phyloP scores from a whole-genome alignment of 2,113 vertebrate genomes.

The Malurus melanocephalus region DNA sequence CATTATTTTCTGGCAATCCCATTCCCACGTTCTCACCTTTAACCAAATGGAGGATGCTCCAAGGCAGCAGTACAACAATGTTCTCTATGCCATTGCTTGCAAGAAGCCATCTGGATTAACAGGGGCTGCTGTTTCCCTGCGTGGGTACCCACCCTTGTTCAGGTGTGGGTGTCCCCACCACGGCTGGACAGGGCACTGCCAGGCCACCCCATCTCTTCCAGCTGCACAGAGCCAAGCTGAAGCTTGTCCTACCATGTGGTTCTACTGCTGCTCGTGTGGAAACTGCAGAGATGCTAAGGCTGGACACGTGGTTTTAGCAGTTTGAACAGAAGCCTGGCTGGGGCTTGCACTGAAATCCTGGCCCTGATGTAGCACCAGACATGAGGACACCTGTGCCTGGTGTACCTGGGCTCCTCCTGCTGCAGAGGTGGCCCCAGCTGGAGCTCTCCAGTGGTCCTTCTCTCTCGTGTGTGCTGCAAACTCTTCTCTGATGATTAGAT shows the following conservation, averaged over 20 bases:
- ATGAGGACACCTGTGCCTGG: not conserved
- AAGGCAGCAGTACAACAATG: not conserved
- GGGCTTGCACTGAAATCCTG: not conserved
- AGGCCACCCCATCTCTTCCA: not conserved
- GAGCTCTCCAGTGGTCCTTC: not conserved
- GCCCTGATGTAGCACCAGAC: not conserved
- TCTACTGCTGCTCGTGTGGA: not conserved
- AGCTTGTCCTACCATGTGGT: not conserved
- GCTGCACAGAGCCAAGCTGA: not conserved
- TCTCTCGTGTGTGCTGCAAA: slow-evolving; percentile 10
- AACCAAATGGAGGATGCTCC: not conserved
- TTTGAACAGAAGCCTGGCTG: not conserved
- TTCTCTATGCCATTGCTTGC: not conserved
- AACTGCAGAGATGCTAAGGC: not conserved
- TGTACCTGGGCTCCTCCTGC: not conserved
- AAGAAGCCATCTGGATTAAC: not conserved
- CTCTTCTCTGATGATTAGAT: not conserved
- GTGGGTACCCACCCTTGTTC: rapidly evolving
- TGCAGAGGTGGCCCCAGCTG: not conserved
- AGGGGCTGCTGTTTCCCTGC: not conserved
- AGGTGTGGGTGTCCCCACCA: rapidly evolving
- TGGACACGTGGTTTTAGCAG: not conserved
- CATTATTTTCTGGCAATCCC: not conserved
- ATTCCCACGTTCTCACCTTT: not conserved
- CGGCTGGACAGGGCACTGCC: rapidly evolving